A percentile compares a stretch with the other conserved stretches of the same genome.
phyloP scores from a whole-genome alignment of 2,113 vertebrate species.

The Saccopteryx bilineata region DNA sequence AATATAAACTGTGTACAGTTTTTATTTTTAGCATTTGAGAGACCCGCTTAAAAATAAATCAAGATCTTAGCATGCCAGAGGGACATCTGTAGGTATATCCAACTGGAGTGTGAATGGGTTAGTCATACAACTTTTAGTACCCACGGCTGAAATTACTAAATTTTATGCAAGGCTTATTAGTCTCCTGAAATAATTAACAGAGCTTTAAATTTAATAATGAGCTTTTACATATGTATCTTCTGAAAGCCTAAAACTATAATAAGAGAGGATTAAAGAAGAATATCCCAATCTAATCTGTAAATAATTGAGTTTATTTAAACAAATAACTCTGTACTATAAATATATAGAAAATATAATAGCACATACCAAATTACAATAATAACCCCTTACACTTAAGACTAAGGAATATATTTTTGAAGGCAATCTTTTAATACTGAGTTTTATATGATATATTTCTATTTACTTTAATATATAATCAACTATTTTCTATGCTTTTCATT shows the following conservation, averaged over 20 bases:
- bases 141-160: not conserved
- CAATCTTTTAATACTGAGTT: not conserved
- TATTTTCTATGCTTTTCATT: conserved; percentile 39
- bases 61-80: not conserved
- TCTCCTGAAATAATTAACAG: conserved; percentile 3
- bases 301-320: not conserved
- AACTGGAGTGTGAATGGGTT: not conserved
- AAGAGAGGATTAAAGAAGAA: not conserved
- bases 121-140: not conserved
- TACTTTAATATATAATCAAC: conserved; percentile 17
- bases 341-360: not conserved
- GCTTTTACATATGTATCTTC: conserved; percentile 39
- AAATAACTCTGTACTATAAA: conserved; percentile 27
- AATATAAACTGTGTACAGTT: not conserved
- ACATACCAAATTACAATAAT: conserved; percentile 5
- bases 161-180: not conserved
- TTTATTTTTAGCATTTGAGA: conserved; percentile 25
- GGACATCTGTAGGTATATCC: not conserved
- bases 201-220: conserved; percentile 2
- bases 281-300: conserved; percentile 30
- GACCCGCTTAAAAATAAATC: not conserved
- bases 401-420: conserved; percentile 27
- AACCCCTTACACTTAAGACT: conserved; percentile 8
- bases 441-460: not conserved
- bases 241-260: conserved; percentile 29